phyloP scores from a whole-genome alignment of 2,113 vertebrate species.

The Acrocephalus arundinaceus region DNA sequence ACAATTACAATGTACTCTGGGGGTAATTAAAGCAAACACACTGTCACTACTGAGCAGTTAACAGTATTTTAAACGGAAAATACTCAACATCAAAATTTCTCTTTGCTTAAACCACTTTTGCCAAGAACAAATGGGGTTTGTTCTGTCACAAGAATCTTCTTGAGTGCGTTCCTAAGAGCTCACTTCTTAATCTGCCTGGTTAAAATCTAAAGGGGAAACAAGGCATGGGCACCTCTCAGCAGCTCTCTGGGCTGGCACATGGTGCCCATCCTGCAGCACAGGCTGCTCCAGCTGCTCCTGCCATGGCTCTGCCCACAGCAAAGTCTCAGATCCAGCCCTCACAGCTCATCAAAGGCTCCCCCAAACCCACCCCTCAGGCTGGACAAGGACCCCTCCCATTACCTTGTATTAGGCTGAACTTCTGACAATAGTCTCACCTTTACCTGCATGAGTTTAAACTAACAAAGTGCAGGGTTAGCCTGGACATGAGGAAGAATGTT shows the following conservation, averaged over 20 bases:
- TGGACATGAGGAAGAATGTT: background rate
- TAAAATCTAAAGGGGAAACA: background rate
- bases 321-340: rapidly evolving
- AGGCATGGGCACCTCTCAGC: rapidly evolving
- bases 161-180: background rate
- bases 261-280: rapidly evolving
- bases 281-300: background rate
- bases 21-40: background rate
- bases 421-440: background rate
- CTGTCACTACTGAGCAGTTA: background rate
- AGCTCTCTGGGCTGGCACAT: background rate
- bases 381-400: background rate
- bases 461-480: background rate
- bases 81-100: background rate
- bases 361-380: rapidly evolving
- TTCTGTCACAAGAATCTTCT: background rate
- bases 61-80: background rate
- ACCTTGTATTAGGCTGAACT: background rate
- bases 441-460: background rate
- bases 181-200: background rate
- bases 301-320: rapidly evolving
- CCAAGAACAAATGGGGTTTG: background rate
- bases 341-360: background rate
- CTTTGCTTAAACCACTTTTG: background rate
- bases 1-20: background rate